A percentile compares a stretch with the other conserved stretches of the same genome.
Conservation (phyloP, 2,888 invertebrate genomes). For the Scrobipalpa atriplicella region DNA sequence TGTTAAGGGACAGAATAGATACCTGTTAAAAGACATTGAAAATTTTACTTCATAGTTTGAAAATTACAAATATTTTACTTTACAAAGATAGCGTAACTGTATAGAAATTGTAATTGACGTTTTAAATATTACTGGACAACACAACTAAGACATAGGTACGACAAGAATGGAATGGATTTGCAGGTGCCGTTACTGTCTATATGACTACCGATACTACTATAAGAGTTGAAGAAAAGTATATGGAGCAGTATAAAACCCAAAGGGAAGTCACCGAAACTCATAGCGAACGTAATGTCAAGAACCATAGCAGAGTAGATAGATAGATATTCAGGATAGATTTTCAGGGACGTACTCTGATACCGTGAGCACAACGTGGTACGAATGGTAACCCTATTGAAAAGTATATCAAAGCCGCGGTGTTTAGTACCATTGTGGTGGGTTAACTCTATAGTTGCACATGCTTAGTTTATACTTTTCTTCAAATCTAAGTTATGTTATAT, state of each 20-base stretch:
- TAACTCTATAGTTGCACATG: background rate
- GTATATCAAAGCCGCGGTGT: background rate
- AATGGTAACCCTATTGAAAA: no score
- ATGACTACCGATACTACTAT: conserved; percentile 52
- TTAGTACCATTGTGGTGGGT: background rate
- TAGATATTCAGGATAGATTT: no score
- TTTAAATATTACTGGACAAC: conserved; percentile 44
- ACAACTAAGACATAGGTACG: conserved; percentile 41
- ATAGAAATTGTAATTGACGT: conserved; percentile 47
- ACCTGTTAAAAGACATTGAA: no score
- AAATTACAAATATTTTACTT: background rate
- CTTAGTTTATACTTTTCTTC: background rate
- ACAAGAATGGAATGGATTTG: conserved; percentile 33
- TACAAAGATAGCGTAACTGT: conserved; percentile 9
- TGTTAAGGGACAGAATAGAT: background rate
- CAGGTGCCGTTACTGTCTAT: conserved; percentile 28
- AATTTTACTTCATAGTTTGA: background rate
- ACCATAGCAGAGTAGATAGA: no score
- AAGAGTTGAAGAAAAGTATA: conserved; percentile 68
- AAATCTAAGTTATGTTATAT: background rate
- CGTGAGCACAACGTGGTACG: no score
- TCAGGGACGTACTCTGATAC: no score
- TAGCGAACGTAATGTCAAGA: no score
- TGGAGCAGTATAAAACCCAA: conserved; percentile 15
- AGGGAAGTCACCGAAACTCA: background rate